phyloP scores from a whole-genome alignment of 2,797 vertebrate genomes.

The Sebastes iracundus region DNA sequence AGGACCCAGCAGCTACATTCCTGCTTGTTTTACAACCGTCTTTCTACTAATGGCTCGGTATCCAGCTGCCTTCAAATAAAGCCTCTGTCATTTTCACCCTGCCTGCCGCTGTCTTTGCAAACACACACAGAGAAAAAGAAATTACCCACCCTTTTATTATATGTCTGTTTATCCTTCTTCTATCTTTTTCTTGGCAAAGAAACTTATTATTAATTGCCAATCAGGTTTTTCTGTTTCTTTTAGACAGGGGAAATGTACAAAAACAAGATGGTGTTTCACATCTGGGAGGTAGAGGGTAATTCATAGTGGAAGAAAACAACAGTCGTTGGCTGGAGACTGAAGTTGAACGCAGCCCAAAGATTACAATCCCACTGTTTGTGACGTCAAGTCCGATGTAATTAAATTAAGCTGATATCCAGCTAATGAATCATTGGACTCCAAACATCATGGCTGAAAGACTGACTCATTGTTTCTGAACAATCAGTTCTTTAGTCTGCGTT shows the following conservation, averaged over 20 bases:
- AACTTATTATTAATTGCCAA: conserved; percentile 65
- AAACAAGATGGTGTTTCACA: conserved; percentile 69
- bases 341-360: conserved; percentile 59
- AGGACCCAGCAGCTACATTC: conserved; percentile 77
- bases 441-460: conserved; percentile 13
- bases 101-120: not conserved
- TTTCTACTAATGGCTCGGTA: conserved; percentile 63
- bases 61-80: conserved; percentile 66
- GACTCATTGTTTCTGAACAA: conserved; percentile 45
- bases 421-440: conserved; percentile 67
- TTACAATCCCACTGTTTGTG: conserved; percentile 56
- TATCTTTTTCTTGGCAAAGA: conserved; percentile 53
- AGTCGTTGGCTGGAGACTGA: conserved; percentile 5
- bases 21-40: conserved; percentile 77
- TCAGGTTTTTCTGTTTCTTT: conserved; percentile 40
- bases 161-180: conserved; percentile 15
- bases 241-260: conserved; percentile 45
- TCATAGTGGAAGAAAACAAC: conserved; percentile 59
- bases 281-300: conserved; percentile 54
- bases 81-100: conserved; percentile 54
- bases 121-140: conserved; percentile 3
- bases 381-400: conserved; percentile 55
- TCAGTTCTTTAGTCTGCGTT: conserved; percentile 20
- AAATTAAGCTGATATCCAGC: conserved; percentile 58
- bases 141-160: conserved; percentile 28